phyloP scores from a whole-genome alignment of 1,140 invertebrate species.

The Propsilocerus akamusi region DNA sequence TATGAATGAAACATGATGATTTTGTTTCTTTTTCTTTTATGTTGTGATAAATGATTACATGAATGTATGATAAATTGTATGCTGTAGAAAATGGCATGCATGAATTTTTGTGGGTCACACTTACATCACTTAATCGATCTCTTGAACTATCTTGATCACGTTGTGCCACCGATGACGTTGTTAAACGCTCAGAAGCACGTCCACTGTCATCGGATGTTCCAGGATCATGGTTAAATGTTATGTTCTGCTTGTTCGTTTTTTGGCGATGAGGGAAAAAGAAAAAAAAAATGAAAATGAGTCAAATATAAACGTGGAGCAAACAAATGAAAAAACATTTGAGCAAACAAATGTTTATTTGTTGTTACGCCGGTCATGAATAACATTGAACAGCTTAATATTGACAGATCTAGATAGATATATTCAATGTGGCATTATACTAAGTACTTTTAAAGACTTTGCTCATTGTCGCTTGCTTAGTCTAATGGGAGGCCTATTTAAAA shows the following conservation, averaged over 20 bases:
- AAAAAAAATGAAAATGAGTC: not conserved
- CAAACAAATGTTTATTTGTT: not conserved
- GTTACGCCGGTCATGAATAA: not conserved
- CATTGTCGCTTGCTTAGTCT: no score
- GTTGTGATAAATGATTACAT: not conserved
- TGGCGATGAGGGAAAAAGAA: not conserved
- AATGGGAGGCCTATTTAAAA: no score
- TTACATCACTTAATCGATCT: constrained; percentile 62
- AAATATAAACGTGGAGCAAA: not conserved
- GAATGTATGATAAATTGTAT: not conserved
- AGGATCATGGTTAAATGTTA: constrained; percentile 45
- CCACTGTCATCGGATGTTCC: constrained; percentile 61
- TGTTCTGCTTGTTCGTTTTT: constrained; percentile 10
- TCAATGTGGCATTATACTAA: not conserved
- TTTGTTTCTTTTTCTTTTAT: not conserved
- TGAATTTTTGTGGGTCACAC: constrained; percentile 21
- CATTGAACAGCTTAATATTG: no score
- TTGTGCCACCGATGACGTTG: constrained; percentile 47
- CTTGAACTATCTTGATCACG: constrained; percentile 57
- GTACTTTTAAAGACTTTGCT: not conserved
- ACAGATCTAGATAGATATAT: not conserved
- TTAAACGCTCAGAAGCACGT: constrained; percentile 52
- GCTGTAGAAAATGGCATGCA: not conserved
- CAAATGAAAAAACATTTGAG: no score
- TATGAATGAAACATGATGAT: not conserved